Percentiles rank a stretch among this genome's conserved stretches.
phyloP scores from a whole-genome alignment of 2,113 vertebrate species.

The Xyrauchen texanus region DNA sequence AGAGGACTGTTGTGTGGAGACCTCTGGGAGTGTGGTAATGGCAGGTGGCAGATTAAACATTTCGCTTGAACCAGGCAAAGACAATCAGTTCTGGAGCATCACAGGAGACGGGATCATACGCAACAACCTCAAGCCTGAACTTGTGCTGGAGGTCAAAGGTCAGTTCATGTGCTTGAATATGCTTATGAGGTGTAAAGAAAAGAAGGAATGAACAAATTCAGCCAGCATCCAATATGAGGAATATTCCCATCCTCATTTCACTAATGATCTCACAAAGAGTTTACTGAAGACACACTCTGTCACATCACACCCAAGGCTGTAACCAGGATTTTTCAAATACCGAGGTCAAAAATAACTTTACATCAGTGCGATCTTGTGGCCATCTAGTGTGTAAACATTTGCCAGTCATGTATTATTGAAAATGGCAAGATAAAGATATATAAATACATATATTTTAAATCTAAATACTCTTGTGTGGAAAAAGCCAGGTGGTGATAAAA shows the following conservation, averaged over 20 bases:
- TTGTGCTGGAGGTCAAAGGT: slow-evolving; percentile 97
- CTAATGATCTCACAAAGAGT: background rate
- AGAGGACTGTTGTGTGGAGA: slow-evolving; percentile 88
- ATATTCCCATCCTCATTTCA: background rate
- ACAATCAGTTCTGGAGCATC: slow-evolving; percentile 87
- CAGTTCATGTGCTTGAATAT: slow-evolving; percentile 56
- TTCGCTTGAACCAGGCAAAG: slow-evolving; percentile 78
- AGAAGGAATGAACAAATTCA: too few species aligned
- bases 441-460: too few species aligned
- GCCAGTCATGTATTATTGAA: too few species aligned
- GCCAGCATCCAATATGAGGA: too few species aligned
- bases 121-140: slow-evolving; percentile 81
- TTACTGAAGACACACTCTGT: slow-evolving; percentile 26
- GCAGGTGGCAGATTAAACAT: slow-evolving; percentile 85
- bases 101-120: slow-evolving; percentile 83
- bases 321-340: too few species aligned
- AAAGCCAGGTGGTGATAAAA: background rate
- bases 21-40: slow-evolving; percentile 83
- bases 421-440: too few species aligned
- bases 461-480: too few species aligned
- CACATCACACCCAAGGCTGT: too few species aligned
- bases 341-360: too few species aligned
- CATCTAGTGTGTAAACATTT: too few species aligned
- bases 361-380: too few species aligned
- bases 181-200: too few species aligned